phyloP scores from a whole-genome alignment of 2,113 vertebrate genomes.

The Chaetops frenatus region DNA sequence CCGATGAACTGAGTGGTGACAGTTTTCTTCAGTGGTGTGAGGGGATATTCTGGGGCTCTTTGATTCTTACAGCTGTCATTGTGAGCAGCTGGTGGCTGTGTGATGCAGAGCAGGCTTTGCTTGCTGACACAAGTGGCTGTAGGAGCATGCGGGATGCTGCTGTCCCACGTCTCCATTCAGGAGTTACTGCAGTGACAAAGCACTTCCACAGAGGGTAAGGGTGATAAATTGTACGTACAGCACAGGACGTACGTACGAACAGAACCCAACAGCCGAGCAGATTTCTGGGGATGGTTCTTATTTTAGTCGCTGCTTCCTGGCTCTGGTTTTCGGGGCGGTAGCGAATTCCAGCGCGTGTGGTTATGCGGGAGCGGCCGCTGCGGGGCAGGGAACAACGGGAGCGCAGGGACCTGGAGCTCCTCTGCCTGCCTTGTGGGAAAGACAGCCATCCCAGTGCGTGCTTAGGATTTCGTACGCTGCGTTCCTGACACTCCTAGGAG shows the following conservation, averaged over 20 bases:
- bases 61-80: background rate
- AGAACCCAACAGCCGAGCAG: background rate
- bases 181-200: background rate
- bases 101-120: background rate
- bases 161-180: fast-evolving
- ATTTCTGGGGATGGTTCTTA: fast-evolving
- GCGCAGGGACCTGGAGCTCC: background rate
- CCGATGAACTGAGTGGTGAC: background rate
- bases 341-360: background rate
- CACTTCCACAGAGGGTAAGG: background rate
- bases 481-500: background rate
- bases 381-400: no score
- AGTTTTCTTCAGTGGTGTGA: background rate
- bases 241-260: background rate
- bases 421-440: background rate
- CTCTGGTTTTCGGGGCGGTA: background rate
- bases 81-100: background rate
- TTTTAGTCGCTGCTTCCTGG: fast-evolving
- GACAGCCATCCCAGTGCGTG: fast-evolving
- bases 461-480: background rate
- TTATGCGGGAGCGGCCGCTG: background rate
- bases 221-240: fast-evolving
- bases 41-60: background rate
- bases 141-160: fast-evolving
- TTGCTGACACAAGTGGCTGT: background rate